Base-by-base conservation (phyloP, 2,113 vertebrate genomes). In the Platysternon megacephalum region DNA sequence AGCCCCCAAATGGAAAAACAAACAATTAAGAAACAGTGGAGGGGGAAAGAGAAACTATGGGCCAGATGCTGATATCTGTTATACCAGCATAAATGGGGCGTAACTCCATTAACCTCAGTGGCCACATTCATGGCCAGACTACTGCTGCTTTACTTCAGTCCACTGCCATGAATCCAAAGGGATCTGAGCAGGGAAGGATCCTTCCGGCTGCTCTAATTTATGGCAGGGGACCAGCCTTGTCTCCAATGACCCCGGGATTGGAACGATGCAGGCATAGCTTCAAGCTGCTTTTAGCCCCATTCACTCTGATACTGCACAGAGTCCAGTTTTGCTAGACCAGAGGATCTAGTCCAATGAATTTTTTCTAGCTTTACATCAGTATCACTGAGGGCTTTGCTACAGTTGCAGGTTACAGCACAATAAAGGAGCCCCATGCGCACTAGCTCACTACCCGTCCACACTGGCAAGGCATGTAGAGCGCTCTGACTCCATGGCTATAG, bases 1-100 rank as follows among this genome's bases (percentile, higher is more conserved):
- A 79, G 32, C 72, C 22, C 72, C 19, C 65, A 91, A 84, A 42
- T 91, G 79, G 39, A 96, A 98, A 98, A 88, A n/a, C 87, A 96
- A 97, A 95, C 85, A 86, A 94, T 89, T 84, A 93, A 91, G 95
- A 53, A 42, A 8, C 28, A 91, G 79, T 46, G 39, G 82, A 85
- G 79, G 0, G 0, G 68, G 90, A 95, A 85, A 93, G 91, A 80
- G 13, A 92, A 93, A 55, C 51, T 39, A 89, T 56, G 51, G 84
- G n/a, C 78, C 88, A 92, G 82, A 93, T 94, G 86, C 74, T 93
- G 93, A 80, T 24, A 51, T 74, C 49, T 82, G 90, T 83, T 89
- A 48, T 17, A 76, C n/a, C 46, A 21, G n/a, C 51, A 46, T 11
- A 42, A 51, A 85, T 74, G 48, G n/a, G 48, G 17, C 52, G n/a